phyloP scores from a whole-genome alignment of 2,888 invertebrate species.

The Drosophila yooni region DNA sequence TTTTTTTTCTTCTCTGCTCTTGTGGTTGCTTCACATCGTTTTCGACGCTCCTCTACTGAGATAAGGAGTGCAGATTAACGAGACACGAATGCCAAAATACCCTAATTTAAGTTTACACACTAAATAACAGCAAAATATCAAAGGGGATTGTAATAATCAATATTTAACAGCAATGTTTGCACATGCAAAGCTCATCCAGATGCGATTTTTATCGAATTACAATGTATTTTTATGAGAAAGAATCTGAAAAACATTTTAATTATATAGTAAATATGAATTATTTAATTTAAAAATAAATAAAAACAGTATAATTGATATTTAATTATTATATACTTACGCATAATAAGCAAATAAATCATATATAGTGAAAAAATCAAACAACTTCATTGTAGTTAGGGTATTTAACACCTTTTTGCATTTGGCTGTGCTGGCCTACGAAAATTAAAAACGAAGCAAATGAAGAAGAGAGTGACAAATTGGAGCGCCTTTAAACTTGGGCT shows the following conservation, averaged over 20 bases:
- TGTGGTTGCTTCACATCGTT: constrained; percentile 34
- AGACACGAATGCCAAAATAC: constrained; percentile 31
- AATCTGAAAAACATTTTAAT: no score
- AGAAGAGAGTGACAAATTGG: constrained; percentile 74
- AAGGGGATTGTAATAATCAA: neutral
- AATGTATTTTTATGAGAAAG: neutral
- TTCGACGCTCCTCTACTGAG: constrained; percentile 49
- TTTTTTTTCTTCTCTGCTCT: constrained; percentile 47
- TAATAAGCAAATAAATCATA: neutral
- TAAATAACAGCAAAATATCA: neutral
- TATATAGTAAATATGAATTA: neutral
- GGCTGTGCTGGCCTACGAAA: constrained; percentile 36
- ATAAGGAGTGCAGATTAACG: constrained; percentile 33
- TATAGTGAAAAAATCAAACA: neutral
- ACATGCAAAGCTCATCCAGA: neutral
- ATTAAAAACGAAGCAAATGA: constrained; percentile 18
- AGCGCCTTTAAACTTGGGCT: constrained; percentile 66
- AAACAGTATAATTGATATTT: neutral
- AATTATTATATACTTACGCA: neutral
- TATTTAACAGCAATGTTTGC: accelerated
- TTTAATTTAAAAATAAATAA: neutral
- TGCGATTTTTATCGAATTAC: neutral
- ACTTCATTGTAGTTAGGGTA: constrained; percentile 21
- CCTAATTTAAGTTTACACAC: neutral
- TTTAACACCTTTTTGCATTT: constrained; percentile 47